Percentiles rank a stretch among this genome's conserved stretches.
Conservation (phyloP, 2,113 vertebrate genomes). For the Nasalis larvatus region DNA sequence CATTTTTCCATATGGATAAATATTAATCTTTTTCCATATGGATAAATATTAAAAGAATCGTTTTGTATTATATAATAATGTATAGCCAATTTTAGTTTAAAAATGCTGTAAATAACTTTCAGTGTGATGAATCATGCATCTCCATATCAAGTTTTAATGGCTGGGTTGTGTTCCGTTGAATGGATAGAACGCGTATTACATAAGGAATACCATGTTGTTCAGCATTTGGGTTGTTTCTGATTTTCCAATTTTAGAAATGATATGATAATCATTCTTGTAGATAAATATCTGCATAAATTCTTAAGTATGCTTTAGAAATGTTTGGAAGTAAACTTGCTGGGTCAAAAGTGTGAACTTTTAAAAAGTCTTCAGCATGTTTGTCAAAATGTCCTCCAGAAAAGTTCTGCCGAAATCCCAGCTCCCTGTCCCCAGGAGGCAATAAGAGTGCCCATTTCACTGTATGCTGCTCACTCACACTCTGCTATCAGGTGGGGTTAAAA, state of each 20-base stretch:
- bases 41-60: background rate
- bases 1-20: background rate
- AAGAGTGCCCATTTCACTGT: background rate
- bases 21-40: background rate
- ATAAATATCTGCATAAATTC: background rate
- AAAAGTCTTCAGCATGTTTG: background rate
- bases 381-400: background rate
- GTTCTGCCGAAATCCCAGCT: background rate
- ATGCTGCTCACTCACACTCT: background rate
- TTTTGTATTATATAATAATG: background rate
- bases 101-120: background rate
- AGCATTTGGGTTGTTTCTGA: background rate
- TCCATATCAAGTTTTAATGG: background rate
- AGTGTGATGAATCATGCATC: background rate
- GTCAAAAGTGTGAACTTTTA: background rate
- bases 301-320: background rate
- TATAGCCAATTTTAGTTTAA: background rate
- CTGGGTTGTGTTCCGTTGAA: background rate
- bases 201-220: background rate
- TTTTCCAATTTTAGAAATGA: background rate
- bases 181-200: background rate
- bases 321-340: background rate
- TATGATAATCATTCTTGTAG: background rate
- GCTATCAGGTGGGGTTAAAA: background rate
- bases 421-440: background rate